These are phyloP conservation scores for Diuraphis noxia DNA, from an alignment of 1,140 invertebrate species.

Conservation along the genomic window DNA sequence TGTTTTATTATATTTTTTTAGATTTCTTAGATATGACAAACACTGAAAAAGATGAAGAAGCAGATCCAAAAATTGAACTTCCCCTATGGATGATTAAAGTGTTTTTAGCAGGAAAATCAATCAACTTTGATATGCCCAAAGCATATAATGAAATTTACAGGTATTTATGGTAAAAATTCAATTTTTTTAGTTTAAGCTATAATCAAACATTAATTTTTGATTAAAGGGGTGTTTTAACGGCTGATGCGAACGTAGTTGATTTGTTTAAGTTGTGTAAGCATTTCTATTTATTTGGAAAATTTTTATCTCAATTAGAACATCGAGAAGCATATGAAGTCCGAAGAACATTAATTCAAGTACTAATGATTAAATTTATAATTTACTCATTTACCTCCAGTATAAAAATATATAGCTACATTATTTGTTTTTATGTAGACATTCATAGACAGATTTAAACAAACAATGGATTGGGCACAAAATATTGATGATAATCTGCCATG, in stretches of 20 bases:
- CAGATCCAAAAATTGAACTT: slow-evolving; percentile 63
- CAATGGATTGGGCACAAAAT: slow-evolving; percentile 65
- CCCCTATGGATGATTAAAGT: slow-evolving; percentile 56
- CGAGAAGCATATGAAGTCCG: slow-evolving; percentile 55
- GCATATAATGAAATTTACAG: slow-evolving; percentile 56
- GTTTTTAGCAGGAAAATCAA: slow-evolving; percentile 50
- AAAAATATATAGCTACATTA: neutral
- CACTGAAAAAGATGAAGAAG: slow-evolving; percentile 61
- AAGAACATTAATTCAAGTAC: slow-evolving; percentile 61
- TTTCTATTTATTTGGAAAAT: slow-evolving; percentile 57
- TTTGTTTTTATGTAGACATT: slow-evolving; percentile 60
- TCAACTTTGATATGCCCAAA: slow-evolving; percentile 56
- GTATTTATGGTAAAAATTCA: slow-evolving; percentile 33
- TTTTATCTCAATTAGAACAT: slow-evolving; percentile 54
- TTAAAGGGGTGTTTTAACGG: slow-evolving; percentile 57
- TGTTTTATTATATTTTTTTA: slow-evolving; percentile 42
- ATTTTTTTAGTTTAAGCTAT: neutral
- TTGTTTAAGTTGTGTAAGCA: slow-evolving; percentile 56
- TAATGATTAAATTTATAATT: neutral
- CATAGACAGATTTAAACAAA: slow-evolving; percentile 62
- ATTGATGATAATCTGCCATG: slow-evolving; percentile 61
- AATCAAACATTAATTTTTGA: slow-evolving; percentile 8
- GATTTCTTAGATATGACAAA: slow-evolving; percentile 54
- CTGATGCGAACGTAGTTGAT: slow-evolving; percentile 57
- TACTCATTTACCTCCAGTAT: neutral